phyloP scores from a whole-genome alignment of 2,113 vertebrate species.

The Crocuta crocuta region DNA sequence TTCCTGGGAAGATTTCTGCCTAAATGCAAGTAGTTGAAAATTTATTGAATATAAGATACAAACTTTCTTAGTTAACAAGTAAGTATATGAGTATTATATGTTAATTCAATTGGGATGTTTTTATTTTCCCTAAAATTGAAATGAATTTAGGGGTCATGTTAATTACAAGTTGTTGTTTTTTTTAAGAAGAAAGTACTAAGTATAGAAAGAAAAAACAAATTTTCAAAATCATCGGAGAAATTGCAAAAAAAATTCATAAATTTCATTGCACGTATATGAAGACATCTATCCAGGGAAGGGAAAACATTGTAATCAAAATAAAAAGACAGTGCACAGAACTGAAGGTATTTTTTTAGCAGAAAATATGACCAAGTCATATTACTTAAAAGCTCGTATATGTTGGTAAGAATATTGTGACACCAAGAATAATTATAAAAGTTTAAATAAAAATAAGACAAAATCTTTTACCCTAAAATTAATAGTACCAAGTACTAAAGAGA shows the following conservation, averaged over 20 bases:
- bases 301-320: not conserved
- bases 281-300: not conserved
- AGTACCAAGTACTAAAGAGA: not conserved
- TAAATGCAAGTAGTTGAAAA: not conserved
- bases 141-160: not conserved
- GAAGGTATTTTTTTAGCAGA: not conserved
- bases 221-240: slow-evolving; percentile 21
- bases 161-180: not conserved
- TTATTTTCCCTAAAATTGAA: slow-evolving; percentile 14
- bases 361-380: not conserved
- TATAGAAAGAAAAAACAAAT: not conserved
- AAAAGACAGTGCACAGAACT: not conserved
- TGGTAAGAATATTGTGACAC: not conserved
- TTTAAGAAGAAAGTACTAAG: not conserved
- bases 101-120: not conserved
- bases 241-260: not conserved
- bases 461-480: not conserved
- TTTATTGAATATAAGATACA: slow-evolving; percentile 15
- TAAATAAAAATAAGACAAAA: not conserved
- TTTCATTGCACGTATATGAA: not conserved
- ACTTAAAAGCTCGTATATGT: not conserved
- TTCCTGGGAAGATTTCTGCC: not conserved
- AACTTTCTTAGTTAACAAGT: not conserved
- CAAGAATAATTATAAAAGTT: not conserved
- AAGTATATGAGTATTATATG: not conserved